A percentile compares a stretch with the other conserved stretches of the same genome.
Conservation (phyloP, 2,797 vertebrate genomes). For the Sebastes hubbsi region DNA sequence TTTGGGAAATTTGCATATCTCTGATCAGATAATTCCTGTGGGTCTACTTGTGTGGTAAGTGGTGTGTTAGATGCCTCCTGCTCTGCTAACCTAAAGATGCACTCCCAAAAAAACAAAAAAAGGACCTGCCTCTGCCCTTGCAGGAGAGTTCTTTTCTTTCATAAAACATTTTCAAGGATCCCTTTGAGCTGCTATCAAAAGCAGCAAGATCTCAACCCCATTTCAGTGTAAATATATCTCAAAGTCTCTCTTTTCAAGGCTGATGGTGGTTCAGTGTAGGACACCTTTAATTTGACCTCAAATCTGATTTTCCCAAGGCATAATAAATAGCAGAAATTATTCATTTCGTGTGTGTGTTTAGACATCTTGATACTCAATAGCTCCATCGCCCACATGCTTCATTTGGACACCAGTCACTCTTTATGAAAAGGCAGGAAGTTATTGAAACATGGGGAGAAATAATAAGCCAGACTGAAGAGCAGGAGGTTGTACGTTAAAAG, state of each 20-base stretch:
- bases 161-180: conserved; percentile 1
- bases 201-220: conserved; percentile 35
- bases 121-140: conserved; percentile 9
- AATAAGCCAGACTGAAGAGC: background rate
- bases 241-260: conserved; percentile 13
- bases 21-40: conserved; percentile 56
- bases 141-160: conserved; percentile 10
- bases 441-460: background rate
- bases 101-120: background rate
- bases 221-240: conserved; percentile 26
- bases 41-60: conserved; percentile 63
- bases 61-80: conserved; percentile 47
- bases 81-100: conserved; percentile 51
- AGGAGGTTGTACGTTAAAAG: background rate
- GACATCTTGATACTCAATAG: background rate
- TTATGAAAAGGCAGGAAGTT: conserved; percentile 34
- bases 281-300: conserved; percentile 32
- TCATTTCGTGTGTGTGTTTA: conserved; percentile 15
- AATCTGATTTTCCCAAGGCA: background rate
- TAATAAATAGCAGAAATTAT: background rate
- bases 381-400: conserved; percentile 21
- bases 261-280: background rate
- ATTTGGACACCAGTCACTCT: background rate
- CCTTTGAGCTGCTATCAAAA: conserved; percentile 36
- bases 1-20: conserved; percentile 58